These are phyloP conservation scores for Agrochola lota DNA, from an alignment of 2,888 invertebrate species.

Conservation along the genomic window DNA sequence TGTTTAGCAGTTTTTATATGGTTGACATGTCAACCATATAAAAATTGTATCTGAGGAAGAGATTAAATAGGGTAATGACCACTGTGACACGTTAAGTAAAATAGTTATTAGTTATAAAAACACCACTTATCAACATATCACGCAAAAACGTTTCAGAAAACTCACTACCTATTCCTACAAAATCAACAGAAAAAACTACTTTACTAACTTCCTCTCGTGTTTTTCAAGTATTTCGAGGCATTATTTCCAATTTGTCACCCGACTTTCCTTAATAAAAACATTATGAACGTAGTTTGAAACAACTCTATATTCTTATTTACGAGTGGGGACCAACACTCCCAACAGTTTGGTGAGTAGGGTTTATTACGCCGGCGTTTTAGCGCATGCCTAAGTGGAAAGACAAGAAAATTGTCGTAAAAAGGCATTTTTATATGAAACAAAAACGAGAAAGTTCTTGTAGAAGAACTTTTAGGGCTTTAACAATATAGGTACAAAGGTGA, in stretches of 20 bases:
- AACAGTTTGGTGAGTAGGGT: slow-evolving; percentile 40
- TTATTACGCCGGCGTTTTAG: slow-evolving; percentile 39
- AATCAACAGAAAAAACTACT: slow-evolving; percentile 18
- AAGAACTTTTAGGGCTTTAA: not conserved
- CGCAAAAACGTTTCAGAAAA: not conserved
- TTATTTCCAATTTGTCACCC: slow-evolving; percentile 46
- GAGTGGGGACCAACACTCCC: slow-evolving; percentile 20
- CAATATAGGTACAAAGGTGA: not conserved
- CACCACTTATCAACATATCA: not conserved
- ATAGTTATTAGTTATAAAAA: slow-evolving; percentile 2
- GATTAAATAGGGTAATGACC: not conserved
- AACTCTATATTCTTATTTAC: slow-evolving; percentile 43
- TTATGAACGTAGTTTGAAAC: slow-evolving; percentile 53
- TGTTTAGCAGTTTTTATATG: slow-evolving; percentile 1
- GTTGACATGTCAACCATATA: too few relatives aligned
- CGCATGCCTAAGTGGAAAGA: slow-evolving; percentile 26
- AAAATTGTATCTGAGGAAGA: not conserved
- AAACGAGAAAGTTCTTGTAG: slow-evolving; percentile 4
- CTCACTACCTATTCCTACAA: not conserved
- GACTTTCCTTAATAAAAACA: slow-evolving; percentile 49
- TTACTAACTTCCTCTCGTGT: not conserved
- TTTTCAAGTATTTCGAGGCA: slow-evolving; percentile 24
- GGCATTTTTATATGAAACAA: slow-evolving; percentile 34
- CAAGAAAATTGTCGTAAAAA: slow-evolving; percentile 45
- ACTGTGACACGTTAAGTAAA: not conserved